Percentiles rank a stretch among this genome's conserved stretches.
These are phyloP conservation scores for Drosophila ercepeae DNA, from an alignment of 1,140 invertebrate genomes.

Conservation along the genomic window DNA sequence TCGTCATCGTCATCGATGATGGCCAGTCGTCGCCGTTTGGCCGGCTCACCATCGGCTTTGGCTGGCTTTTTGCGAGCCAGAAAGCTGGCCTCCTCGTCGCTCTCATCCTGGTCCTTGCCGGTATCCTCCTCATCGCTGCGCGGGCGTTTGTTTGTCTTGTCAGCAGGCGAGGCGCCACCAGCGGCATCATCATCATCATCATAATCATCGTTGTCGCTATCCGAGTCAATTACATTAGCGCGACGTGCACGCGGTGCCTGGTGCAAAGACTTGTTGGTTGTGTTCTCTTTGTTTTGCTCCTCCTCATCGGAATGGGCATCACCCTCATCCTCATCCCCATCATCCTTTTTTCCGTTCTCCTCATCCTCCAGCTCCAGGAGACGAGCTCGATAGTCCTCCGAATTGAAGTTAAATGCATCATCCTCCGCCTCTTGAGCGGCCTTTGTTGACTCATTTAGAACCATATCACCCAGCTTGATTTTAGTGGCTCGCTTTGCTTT, in stretches of 20 bases:
- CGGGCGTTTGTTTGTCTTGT: constrained; percentile 77
- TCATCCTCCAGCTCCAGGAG: constrained; percentile 68
- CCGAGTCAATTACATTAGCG: constrained; percentile 83
- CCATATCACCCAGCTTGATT: constrained; percentile 72
- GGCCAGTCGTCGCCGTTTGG: constrained; percentile 78
- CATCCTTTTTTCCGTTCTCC: constrained; percentile 26
- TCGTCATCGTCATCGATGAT: constrained; percentile 79
- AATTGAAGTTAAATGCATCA: constrained; percentile 79
- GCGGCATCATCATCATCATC: constrained; percentile 21
- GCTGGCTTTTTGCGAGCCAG: constrained; percentile 73
- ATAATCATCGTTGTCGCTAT: constrained; percentile 68
- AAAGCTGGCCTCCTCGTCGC: constrained; percentile 75
- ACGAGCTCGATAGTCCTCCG: constrained; percentile 77
- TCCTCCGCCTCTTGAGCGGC: constrained; percentile 36
- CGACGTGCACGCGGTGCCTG: constrained; percentile 66
- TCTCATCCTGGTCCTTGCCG: constrained; percentile 21
- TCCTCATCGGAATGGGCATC: constrained; percentile 8
- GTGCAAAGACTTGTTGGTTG: constrained; percentile 69
- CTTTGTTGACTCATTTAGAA: constrained; percentile 56
- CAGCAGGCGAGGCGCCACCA: constrained; percentile 52
- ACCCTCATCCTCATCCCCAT: background rate
- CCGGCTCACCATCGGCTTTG: constrained; percentile 48
- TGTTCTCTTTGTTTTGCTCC: constrained; percentile 64
- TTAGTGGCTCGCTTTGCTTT: constrained; percentile 74
- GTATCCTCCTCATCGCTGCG: constrained; percentile 64